Base-by-base conservation (phyloP, 2,888 invertebrate genomes). In the Cistogaster globosa region DNA sequence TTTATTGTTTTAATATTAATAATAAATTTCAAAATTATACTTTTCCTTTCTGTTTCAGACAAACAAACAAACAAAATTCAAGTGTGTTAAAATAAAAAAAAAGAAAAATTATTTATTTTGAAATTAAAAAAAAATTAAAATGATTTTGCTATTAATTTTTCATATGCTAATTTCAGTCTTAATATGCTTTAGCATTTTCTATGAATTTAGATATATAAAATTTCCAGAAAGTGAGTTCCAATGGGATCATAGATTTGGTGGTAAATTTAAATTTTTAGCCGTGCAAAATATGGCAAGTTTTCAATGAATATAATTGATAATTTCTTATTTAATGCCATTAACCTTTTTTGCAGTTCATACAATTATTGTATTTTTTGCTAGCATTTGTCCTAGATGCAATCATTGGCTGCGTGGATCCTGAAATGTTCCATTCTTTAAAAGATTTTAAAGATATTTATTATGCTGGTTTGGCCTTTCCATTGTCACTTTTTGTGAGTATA, bases 261-360 rank as follows among this genome's bases (percentile, higher is more conserved):
- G 96, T 88, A 97, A 97, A 93, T 95, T 97, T 86, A 97, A 97
- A 92, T 97, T 95, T 92, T 93, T 97, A 83, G 97, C 97, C 14
- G 96, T 95, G 89, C 94, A 96, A 93, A 94, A 97, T 93, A 96
- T 96, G 93, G 97, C 97, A 94, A 94, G 95, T 62, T 14, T 62
- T 14, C 18, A 2, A 6, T 38, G 94, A 48, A 48, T n/a, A 48
- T 16, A 48, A 14, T 14, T 48, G 3, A n/a, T 48, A n/a, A 1
- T 48, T 48, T 48, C 1, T 48, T 6, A 48, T 6, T 14, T 48
- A 48, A 16, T 16, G 14, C 6, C 6, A 0, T 16, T n/a, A 14
- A 48, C 14, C 14, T 16, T 48, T 6, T 48, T 48, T 48, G 6
- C 45, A 48, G 45, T 48, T 16, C n/a, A 6, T 48, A n/a, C 45